A percentile compares a stretch with the other conserved stretches of the same genome.
These are phyloP conservation scores for Chauna torquata DNA, from an alignment of 2,113 vertebrate genomes.

Conservation along the genomic window DNA sequence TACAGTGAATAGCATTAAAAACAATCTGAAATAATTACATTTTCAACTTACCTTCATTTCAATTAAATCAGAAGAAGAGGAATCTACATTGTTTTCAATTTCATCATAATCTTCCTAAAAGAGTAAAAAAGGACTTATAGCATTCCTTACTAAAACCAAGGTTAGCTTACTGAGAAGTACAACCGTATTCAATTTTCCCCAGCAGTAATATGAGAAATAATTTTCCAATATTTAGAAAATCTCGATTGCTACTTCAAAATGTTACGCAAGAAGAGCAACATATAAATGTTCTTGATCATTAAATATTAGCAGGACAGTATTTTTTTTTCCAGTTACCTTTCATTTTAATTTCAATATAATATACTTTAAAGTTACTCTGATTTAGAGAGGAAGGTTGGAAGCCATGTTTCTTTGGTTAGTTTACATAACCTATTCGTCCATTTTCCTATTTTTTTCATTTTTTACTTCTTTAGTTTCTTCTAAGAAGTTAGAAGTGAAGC, in stretches of 20 bases:
- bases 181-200: neutral
- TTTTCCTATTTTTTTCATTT: neutral
- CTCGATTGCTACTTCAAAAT: neutral
- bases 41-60: slow-evolving; percentile 76
- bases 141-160: neutral
- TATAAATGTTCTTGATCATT: neutral
- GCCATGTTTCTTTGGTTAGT: neutral
- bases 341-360: neutral
- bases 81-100: slow-evolving; percentile 68
- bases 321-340: neutral
- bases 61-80: slow-evolving; percentile 71
- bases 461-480: neutral
- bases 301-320: neutral
- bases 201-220: neutral
- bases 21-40: neutral
- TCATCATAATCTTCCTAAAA: slow-evolving; percentile 77
- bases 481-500: neutral
- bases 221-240: neutral
- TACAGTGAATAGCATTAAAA: neutral
- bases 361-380: neutral
- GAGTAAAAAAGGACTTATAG: neutral
- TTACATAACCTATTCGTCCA: neutral
- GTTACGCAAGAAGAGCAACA: neutral
- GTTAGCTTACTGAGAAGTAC: neutral
- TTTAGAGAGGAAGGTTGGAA: neutral